Evolutionary conservation across 2,797 vertebrate genomes (phyloP).

Genomic region (Phaenicophaeus curvirostris): DNA sequence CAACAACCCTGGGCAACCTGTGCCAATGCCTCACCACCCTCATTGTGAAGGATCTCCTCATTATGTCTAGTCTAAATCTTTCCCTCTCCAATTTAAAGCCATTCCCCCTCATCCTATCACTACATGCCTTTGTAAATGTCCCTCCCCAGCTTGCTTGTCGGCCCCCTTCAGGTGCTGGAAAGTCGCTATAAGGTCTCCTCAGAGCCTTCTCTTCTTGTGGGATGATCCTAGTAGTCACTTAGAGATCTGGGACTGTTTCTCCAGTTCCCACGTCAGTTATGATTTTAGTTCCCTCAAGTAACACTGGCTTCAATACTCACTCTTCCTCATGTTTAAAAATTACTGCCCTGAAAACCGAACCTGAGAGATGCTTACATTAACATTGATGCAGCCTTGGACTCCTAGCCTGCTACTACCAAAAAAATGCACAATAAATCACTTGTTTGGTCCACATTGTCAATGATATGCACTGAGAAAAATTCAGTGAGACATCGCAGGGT

Average conservation of each 20-base stretch:
- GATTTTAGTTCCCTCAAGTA: not conserved
- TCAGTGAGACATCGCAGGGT: not conserved
- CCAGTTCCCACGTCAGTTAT: not conserved
- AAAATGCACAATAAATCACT: not conserved
- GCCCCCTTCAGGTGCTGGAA: too few species aligned
- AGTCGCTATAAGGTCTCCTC: too few species aligned
- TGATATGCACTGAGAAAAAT: not conserved
- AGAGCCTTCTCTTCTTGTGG: not conserved
- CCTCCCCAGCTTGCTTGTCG: too few species aligned
- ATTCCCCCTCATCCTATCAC: too few species aligned
- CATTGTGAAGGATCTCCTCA: too few species aligned
- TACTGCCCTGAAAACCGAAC: not conserved
- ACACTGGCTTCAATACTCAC: not conserved
- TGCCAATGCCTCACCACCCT: too few species aligned
- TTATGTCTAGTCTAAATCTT: too few species aligned
- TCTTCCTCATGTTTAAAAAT: conserved; percentile 7
- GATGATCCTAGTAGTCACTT: not conserved
- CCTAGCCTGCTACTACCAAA: not conserved
- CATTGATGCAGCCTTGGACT: not conserved
- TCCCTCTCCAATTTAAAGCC: too few species aligned
- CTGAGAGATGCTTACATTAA: not conserved
- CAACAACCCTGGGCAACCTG: too few species aligned
- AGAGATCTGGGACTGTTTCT: not conserved
- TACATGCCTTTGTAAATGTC: too few species aligned
- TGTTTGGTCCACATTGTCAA: not conserved